These are phyloP conservation scores for Pseudorasbora parva DNA, from an alignment of 2,113 vertebrate species.

Conservation along the genomic window DNA sequence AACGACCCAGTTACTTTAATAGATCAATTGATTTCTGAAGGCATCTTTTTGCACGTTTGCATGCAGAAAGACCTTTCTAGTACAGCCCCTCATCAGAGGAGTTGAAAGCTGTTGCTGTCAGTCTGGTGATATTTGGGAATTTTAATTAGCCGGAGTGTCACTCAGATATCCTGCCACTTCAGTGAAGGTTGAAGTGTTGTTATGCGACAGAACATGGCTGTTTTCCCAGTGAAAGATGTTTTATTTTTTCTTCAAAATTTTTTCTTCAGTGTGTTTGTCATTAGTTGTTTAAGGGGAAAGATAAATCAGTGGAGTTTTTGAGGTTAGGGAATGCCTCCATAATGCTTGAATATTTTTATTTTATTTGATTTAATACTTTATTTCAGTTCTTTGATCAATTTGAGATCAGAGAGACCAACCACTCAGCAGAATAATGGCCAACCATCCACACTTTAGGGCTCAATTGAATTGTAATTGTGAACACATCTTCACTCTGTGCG, in stretches of 20 bases:
- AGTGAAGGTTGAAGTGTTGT: slow-evolving; percentile 5
- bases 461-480: background rate
- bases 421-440: background rate
- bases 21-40: slow-evolving; percentile 67
- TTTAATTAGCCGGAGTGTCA: slow-evolving; percentile 68
- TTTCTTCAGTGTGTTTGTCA: background rate
- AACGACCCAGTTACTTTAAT: slow-evolving; percentile 64
- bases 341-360: background rate
- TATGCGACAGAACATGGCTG: background rate
- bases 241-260: background rate
- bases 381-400: background rate
- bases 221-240: background rate
- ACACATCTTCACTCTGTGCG: too few species aligned
- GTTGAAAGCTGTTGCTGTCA: slow-evolving; percentile 56
- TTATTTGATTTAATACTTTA: background rate
- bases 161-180: slow-evolving; percentile 42
- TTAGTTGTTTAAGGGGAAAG: background rate
- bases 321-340: background rate
- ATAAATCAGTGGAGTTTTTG: background rate
- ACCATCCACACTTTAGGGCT: background rate
- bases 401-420: background rate
- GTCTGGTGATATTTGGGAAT: slow-evolving; percentile 55
- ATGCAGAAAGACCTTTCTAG: slow-evolving; percentile 47
- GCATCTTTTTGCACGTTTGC: slow-evolving; percentile 49
- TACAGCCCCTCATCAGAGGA: slow-evolving; percentile 59